Evolutionary conservation across 2,888 invertebrate species (phyloP), one percentile per base, ranked within the genome.

Genomic region (Uropetala carovei): DNA sequence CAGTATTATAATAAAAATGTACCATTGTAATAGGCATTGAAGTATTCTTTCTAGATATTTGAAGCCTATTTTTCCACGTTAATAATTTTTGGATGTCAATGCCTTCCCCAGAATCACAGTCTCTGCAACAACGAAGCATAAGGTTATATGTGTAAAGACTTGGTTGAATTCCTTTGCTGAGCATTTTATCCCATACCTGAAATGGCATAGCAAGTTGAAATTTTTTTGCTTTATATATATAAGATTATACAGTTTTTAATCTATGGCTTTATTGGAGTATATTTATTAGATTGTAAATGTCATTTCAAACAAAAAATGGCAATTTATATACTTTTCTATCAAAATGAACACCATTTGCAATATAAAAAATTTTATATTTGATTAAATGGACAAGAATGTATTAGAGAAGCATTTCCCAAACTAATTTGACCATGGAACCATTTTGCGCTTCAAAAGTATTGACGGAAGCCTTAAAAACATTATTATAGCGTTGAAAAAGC

Each of bases 121-220:
- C 98, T 93, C 97, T 96, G 0, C 97, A 96, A 94, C 97, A 97
- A 94, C 97, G 96, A 0, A 99, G 94, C 94, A 99, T 95, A 57
- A 98, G 96, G 96, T 98, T 98, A 94, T 97, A 99, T 1, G 97
- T 96, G 94, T 96, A 97, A 92, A 97, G 95, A 94, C 96, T 96
- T 0, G 98, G 98, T 84, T 95, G 95, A 82, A 98, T 96, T 85
- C 95, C 96, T 94, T 96, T 95, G 84, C 95, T 95, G 58, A 96
- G 94, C 97, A 99, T 97, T 95, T 97, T 97, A 92, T 97, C 97
- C 98, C 98, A 99, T n/a, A 98, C 95, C 96, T 96, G 93, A 92
- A 93, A 93, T 89, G 30, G 68, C 59, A 91, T 75, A 13, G 7
- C 0, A 64, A 16, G 56, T 81, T 81, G 16, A 93, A 83, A 83